A percentile compares a stretch with the other conserved stretches of the same genome.
Evolutionary conservation across 2,888 invertebrate genomes (phyloP).

Genomic region (Sepioteuthis lessoniana): DNA sequence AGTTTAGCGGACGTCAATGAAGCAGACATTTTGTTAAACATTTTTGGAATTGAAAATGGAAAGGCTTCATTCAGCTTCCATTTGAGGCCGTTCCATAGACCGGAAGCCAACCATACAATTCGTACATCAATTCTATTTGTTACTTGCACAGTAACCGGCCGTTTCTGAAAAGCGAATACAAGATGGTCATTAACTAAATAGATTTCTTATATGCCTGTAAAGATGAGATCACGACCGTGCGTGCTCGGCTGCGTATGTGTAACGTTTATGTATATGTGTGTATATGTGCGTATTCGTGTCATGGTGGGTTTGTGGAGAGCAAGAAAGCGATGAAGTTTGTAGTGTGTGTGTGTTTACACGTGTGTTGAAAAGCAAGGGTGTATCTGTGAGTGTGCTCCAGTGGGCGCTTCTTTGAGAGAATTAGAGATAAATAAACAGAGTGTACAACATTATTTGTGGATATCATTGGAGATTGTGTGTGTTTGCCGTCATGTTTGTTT

Average conservation of each 20-base stretch:
- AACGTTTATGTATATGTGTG: neutral
- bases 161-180: conserved; percentile 10
- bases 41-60: conserved; percentile 33
- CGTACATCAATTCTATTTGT: conserved; percentile 21
- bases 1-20: conserved; percentile 4
- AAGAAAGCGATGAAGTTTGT: too few relatives aligned
- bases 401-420: neutral
- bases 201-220: neutral
- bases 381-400: neutral
- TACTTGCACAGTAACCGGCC: conserved; percentile 13
- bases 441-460: neutral
- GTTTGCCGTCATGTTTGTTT: too few relatives aligned
- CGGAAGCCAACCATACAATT: conserved; percentile 12
- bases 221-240: neutral
- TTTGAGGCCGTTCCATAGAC: neutral
- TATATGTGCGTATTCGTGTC: neutral
- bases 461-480: neutral
- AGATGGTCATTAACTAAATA: conserved; percentile 33
- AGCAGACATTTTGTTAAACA: conserved; percentile 23
- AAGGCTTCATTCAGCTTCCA: conserved; percentile 3
- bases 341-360: neutral
- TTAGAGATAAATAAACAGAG: neutral
- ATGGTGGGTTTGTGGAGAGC: neutral
- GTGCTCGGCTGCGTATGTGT: neutral
- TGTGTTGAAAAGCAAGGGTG: too few relatives aligned